phyloP scores from a whole-genome alignment of 2,888 invertebrate genomes.

The Ochropacha duplaris region DNA sequence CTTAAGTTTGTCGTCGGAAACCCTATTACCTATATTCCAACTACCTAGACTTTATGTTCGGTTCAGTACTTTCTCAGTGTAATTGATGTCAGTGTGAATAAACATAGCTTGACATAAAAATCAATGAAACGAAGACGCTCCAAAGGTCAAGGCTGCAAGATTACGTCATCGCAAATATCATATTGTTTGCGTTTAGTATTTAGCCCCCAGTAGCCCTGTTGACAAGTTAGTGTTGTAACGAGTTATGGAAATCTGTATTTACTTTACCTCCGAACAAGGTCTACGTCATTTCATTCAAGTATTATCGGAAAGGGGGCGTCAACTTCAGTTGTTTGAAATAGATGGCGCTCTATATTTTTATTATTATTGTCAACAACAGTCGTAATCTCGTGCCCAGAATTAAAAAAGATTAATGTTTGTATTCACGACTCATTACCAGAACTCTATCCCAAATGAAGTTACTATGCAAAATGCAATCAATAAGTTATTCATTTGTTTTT shows the following conservation, averaged over 20 bases:
- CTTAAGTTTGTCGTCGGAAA: too few species aligned
- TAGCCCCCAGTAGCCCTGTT: slow-evolving; percentile 14
- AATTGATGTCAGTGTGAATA: not conserved
- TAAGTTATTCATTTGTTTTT: slow-evolving; percentile 1
- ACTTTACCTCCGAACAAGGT: not conserved
- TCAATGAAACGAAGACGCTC: slow-evolving; percentile 3
- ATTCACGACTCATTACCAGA: slow-evolving; percentile 50
- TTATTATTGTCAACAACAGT: slow-evolving; percentile 48
- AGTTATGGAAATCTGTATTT: slow-evolving; percentile 7
- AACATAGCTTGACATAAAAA: not conserved
- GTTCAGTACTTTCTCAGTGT: not conserved
- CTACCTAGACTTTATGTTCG: too few species aligned
- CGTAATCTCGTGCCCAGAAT: slow-evolving; percentile 54
- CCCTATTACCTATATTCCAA: too few species aligned
- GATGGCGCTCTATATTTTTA: too few species aligned
- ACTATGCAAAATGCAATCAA: slow-evolving; percentile 43
- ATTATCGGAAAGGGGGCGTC: slow-evolving; percentile 36
- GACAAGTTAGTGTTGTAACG: slow-evolving; percentile 14
- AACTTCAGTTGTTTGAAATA: slow-evolving; percentile 36
- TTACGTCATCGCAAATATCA: slow-evolving; percentile 6
- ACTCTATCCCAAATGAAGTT: slow-evolving; percentile 28
- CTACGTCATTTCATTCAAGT: not conserved
- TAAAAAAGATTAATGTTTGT: slow-evolving; percentile 32
- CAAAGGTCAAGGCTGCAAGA: slow-evolving; percentile 6
- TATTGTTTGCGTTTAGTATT: slow-evolving; percentile 10